Conservation (phyloP, 2,888 invertebrate species). For the Lasioglossum calceatum region DNA sequence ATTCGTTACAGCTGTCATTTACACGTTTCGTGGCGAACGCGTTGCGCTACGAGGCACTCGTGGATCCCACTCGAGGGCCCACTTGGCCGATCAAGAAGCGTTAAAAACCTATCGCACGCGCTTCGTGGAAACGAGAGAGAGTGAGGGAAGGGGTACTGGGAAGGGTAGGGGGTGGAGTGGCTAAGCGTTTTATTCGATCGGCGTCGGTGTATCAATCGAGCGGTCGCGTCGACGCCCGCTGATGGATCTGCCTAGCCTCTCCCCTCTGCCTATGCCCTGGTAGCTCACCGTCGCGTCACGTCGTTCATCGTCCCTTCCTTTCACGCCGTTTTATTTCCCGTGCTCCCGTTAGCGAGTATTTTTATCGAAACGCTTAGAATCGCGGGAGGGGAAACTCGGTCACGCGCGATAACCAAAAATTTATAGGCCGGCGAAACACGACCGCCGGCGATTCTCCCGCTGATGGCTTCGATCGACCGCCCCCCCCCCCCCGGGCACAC, state of each 20-base stretch:
- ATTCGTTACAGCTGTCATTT: constrained; percentile 68
- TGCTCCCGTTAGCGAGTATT: constrained; percentile 5
- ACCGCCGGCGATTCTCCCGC: not conserved
- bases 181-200: constrained; percentile 16
- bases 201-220: constrained; percentile 20
- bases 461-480: constrained; percentile 11
- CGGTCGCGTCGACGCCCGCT: constrained; percentile 8
- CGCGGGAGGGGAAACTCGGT: constrained; percentile 16
- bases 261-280: not conserved
- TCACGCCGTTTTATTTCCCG: not conserved
- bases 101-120: constrained; percentile 35
- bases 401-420: constrained; percentile 43
- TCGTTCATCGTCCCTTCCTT: not conserved
- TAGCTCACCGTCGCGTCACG: not conserved
- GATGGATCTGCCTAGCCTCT: constrained; percentile 18
- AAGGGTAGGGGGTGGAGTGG: not conserved
- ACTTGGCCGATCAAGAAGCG: constrained; percentile 32
- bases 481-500: not conserved
- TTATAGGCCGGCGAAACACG: constrained; percentile 24
- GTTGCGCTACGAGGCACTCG: constrained; percentile 27
- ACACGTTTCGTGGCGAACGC: constrained; percentile 57
- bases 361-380: constrained; percentile 17
- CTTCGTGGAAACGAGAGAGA: not conserved
- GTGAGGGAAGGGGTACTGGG: not conserved
- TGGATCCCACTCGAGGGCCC: constrained; percentile 38